Evolutionary conservation across 2,888 invertebrate genomes (phyloP), one percentile per base, ranked within the genome.

Genomic region (Eupithecia tripunctaria): DNA sequence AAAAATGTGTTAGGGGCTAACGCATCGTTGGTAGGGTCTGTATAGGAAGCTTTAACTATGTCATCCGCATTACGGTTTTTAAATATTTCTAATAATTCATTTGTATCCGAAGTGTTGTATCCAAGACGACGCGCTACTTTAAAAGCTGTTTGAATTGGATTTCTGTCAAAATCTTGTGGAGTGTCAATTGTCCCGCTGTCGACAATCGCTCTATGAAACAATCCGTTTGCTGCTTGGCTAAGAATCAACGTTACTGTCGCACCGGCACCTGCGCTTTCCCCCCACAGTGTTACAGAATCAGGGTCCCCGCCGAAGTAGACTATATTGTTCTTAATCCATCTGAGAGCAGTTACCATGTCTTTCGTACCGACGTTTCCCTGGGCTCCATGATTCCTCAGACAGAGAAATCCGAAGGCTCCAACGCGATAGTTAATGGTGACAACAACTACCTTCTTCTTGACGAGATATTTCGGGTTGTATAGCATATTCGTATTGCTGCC

Each of bases 201-300:
- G 43, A 86, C 66, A 21, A 89, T 88, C 0, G 82, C 86, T 77
- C 82, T 82, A 21, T 85, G 81, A 71, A 87, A 88, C 65, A 89
- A 78, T n/a, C 86, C 86, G 76, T 80, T 76, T 18, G 82, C 81
- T 76, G 81, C 76, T 12, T 84, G 76, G 2, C 84, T 82, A 4
- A 85, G 74, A 25, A 86, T 75, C 62, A 89, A 82, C 69, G 79
- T 41, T 32, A 56, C 15, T 5, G 41, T 29, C 5, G 70, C 47
- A 32, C 29, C 51, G 7, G 68, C 70, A n/a, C 63, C 67, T 62
- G 69, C 25, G 36, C 72, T 75, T 59, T 75, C 63, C 1, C 74
- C 74, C 64, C 72, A 75, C 14, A 72, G 32, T 3, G 87, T 86
- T 1, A 87, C 80, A 27, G 77, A 80, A 43, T 81, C 69, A 15